These are phyloP conservation scores for Lacerta viridis DNA, from an alignment of 2,797 vertebrate genomes.

Conservation along the genomic window DNA sequence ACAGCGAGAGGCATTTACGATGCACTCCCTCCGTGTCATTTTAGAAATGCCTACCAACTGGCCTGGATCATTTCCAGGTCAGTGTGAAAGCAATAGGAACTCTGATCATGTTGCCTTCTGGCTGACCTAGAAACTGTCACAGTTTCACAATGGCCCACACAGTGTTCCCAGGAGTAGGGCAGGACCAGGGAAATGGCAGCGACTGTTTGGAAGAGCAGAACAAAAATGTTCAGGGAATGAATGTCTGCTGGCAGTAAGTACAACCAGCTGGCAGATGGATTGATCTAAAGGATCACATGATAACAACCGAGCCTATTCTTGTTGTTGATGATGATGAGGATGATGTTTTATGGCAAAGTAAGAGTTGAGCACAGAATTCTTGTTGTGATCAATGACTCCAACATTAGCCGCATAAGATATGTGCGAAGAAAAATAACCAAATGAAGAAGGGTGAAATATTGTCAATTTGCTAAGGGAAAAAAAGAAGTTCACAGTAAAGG, in stretches of 20 bases:
- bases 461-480: constrained; percentile 53
- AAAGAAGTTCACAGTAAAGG: constrained; percentile 42
- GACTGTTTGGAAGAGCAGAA: background rate
- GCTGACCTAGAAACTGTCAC: background rate
- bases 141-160: background rate
- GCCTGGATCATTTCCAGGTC: constrained; percentile 10
- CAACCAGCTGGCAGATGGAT: background rate
- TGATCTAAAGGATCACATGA: background rate
- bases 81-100: background rate
- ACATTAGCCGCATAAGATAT: constrained; percentile 29
- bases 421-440: constrained; percentile 46
- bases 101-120: background rate
- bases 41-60: background rate
- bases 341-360: background rate
- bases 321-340: too few species aligned
- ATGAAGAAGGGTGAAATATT: constrained; percentile 38
- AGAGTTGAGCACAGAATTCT: background rate
- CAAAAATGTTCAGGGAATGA: background rate
- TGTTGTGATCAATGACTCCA: background rate
- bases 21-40: background rate
- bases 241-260: background rate
- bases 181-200: background rate
- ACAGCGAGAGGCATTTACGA: background rate
- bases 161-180: background rate
- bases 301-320: background rate